phyloP scores from a whole-genome alignment of 2,797 vertebrate species.

The Falco peregrinus region DNA sequence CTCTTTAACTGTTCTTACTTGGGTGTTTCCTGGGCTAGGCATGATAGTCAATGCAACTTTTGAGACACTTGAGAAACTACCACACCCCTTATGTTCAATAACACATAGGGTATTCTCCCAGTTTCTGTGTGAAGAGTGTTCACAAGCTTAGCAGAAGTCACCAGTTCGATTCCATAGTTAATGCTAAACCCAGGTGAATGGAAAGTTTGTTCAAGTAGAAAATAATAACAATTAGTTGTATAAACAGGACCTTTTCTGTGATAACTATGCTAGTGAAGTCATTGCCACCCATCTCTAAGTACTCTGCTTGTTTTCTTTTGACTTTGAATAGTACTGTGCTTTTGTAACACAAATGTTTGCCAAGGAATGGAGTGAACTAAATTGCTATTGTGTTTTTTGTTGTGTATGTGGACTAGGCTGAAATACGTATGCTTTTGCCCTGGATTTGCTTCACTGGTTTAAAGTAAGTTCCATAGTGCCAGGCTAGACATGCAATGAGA shows the following conservation, averaged over 20 bases:
- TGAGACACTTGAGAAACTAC: background rate
- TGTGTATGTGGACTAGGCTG: background rate
- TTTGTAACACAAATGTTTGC: background rate
- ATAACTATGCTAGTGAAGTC: background rate
- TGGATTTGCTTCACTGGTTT: constrained; percentile 22
- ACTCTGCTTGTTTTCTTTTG: constrained; percentile 33
- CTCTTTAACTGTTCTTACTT: background rate
- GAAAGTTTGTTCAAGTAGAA: background rate
- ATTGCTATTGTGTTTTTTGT: background rate
- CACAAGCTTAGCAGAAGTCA: background rate
- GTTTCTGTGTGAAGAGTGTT: background rate
- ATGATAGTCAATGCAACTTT: background rate
- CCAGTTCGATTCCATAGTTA: background rate
- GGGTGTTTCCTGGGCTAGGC: background rate
- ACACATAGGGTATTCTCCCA: background rate
- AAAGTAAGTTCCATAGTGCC: background rate
- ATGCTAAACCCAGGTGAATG: background rate
- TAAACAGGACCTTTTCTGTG: background rate
- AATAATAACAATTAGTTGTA: background rate
- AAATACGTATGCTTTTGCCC: background rate
- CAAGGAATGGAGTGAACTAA: background rate
- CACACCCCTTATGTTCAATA: background rate
- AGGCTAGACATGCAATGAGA: constrained; percentile 2
- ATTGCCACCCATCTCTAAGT: background rate
- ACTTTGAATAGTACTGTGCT: background rate